Conservation (phyloP, 2,888 invertebrate genomes). For the Encarsia formosa region DNA sequence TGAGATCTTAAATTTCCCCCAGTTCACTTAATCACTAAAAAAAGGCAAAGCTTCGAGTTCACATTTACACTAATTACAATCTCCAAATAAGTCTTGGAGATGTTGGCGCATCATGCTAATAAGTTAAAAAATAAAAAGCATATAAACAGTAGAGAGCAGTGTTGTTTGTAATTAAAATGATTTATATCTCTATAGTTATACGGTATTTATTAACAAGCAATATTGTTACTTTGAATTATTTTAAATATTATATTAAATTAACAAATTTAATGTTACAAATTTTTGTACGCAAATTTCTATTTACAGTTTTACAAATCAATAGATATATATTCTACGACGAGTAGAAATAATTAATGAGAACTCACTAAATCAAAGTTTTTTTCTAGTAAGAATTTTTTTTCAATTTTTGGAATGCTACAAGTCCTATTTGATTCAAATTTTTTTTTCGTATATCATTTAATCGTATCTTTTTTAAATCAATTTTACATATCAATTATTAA, state of each 20-base stretch:
- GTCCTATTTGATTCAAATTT: slow-evolving; percentile 1
- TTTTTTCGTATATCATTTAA: neutral
- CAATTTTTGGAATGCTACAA: slow-evolving; percentile 1
- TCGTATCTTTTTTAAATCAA: too few species aligned
- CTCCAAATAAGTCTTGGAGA: slow-evolving; percentile 6
- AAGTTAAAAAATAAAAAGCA: slow-evolving; percentile 15
- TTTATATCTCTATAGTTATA: slow-evolving; percentile 1
- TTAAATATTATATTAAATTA: slow-evolving; percentile 10
- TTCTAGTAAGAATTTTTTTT: neutral
- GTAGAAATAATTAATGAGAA: neutral
- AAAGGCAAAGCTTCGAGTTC: slow-evolving; percentile 11
- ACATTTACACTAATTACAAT: slow-evolving; percentile 23
- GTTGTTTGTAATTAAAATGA: slow-evolving; percentile 11
- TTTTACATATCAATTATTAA: too few species aligned
- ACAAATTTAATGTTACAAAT: slow-evolving; percentile 4
- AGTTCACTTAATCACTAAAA: slow-evolving; percentile 3
- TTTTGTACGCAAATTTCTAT: slow-evolving; percentile 6
- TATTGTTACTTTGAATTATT: slow-evolving; percentile 1
- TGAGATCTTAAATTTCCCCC: slow-evolving; percentile 7
- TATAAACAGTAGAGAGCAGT: slow-evolving; percentile 19
- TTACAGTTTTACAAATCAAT: slow-evolving; percentile 22
- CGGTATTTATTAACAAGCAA: slow-evolving; percentile 8
- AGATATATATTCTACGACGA: slow-evolving; percentile 1
- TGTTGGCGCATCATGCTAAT: neutral
- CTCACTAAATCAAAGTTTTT: neutral